phyloP scores from a whole-genome alignment of 2,113 vertebrate genomes.

The Microcebus griseorufus region DNA sequence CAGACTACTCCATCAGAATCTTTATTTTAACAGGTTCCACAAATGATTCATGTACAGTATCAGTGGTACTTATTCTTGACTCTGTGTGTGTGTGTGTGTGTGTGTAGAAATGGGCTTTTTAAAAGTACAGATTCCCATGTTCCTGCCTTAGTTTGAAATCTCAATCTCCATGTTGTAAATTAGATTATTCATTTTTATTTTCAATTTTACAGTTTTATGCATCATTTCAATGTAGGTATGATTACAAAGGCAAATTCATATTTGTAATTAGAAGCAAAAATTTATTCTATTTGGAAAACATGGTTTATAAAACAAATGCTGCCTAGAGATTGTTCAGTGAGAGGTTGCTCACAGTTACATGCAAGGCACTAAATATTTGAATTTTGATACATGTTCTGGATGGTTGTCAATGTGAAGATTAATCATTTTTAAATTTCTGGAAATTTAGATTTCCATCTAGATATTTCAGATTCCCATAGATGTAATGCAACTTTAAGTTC shows the following conservation, averaged over 20 bases:
- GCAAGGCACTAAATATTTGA: not conserved
- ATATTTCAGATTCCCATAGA: not conserved
- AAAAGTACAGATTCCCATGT: not conserved
- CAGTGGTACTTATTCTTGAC: not conserved
- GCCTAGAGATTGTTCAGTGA: not conserved
- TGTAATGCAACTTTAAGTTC: not conserved
- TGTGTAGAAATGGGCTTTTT: not conserved
- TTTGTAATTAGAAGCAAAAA: slow-evolving; percentile 14
- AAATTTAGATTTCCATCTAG: not conserved
- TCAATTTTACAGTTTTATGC: not conserved
- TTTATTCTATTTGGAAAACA: not conserved
- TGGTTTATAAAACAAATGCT: not conserved
- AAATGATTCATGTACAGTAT: not conserved
- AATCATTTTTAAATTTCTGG: not conserved
- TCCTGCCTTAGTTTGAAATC: not conserved
- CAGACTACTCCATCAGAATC: not conserved
- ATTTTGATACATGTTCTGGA: not conserved
- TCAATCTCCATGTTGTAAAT: not conserved
- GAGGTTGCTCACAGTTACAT: not conserved
- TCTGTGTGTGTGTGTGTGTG: not conserved
- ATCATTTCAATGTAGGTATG: not conserved
- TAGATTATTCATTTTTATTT: slow-evolving; percentile 13
- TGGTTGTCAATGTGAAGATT: not conserved
- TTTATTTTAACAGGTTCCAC: not conserved
- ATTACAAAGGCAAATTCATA: not conserved